Base-by-base conservation (phyloP, 2,888 invertebrate species). In the Endomychus coccineus region DNA sequence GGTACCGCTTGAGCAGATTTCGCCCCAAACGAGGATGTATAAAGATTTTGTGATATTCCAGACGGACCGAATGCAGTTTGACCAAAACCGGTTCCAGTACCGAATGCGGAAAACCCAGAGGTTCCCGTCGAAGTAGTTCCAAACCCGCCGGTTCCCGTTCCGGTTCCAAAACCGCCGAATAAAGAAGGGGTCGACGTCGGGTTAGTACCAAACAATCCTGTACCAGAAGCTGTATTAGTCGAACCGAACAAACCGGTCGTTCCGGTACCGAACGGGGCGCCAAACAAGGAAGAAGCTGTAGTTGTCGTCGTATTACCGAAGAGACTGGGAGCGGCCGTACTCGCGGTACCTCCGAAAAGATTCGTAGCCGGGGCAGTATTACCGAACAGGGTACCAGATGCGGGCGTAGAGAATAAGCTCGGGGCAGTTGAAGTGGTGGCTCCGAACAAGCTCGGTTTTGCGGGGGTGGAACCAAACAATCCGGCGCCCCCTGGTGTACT, bases 361-460 rank as follows among this genome's bases (percentile, higher is more conserved):
- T 24, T 34, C 6, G 36, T 30, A 3, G 42, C 34, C 31, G 36
- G 39, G 2, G 44, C 10, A 25, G 10, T 5, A 25, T 9, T 25
- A 10, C 25, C 10, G 10, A 11, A 10, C 25, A 11, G 25, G 25
- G 25, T 24, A 33, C 38, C 38, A 15, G 33, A 12, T 1, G 22
- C 40, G 2, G 48, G 47, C 7, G 51, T 46, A 4, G 52, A 48
- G 37, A 57, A 57, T 16, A 57, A 42, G 32, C 52, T 52, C 3
- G 58, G 50, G 2, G 56, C 42, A 3, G 56, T 51, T 3, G 52
- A 45, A 3, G 16, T 11, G n/a, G 37, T 14, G 9, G 31, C 13
- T 1, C 64, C 48, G 42, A 58, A 58, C 16, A 77, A 59, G 11
- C 73, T 68, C 1, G 77, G 66, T 3, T 73, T 66, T 9, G 73